Percentiles rank a stretch among this genome's conserved stretches.
Conservation (phyloP, 2,888 invertebrate species). For the Parnassius glacialis region DNA sequence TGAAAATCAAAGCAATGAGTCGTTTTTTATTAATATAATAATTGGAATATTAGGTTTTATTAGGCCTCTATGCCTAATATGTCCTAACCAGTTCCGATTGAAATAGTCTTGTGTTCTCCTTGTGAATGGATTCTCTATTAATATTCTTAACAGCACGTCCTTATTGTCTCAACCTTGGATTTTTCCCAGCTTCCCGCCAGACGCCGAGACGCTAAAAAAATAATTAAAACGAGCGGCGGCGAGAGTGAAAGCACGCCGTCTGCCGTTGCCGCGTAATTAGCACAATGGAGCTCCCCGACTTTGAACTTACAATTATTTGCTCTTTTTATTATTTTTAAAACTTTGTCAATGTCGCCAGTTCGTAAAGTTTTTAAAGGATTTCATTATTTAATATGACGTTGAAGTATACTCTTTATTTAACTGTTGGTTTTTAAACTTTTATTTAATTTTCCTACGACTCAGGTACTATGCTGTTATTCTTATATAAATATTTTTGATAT, state of each 20-base stretch:
- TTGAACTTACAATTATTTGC: conserved; percentile 71
- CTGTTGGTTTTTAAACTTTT: background rate
- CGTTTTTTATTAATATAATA: no score
- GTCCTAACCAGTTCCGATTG: no score
- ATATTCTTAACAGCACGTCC: conserved; percentile 32
- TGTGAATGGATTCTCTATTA: no score
- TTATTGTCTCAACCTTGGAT: conserved; percentile 50
- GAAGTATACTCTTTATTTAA: conserved; percentile 1
- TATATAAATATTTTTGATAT: no score
- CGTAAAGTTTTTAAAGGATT: conserved; percentile 28
- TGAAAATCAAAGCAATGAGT: no score
- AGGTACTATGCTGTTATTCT: no score
- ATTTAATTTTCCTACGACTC: no score
- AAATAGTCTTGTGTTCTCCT: no score
- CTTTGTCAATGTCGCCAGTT: conserved; percentile 40
- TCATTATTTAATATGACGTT: conserved; percentile 2
- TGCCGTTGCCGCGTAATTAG: conserved; percentile 74
- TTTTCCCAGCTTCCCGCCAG: conserved; percentile 76
- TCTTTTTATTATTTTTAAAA: conserved; percentile 62
- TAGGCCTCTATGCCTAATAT: no score
- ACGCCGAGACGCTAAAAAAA: conserved; percentile 81
- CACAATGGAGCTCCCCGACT: conserved; percentile 80
- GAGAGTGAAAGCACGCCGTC: conserved; percentile 80
- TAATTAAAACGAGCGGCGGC: conserved; percentile 78
- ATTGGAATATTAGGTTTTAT: no score